These are phyloP conservation scores for Paguma larvata DNA, from an alignment of 2,797 vertebrate genomes.

Conservation along the genomic window DNA sequence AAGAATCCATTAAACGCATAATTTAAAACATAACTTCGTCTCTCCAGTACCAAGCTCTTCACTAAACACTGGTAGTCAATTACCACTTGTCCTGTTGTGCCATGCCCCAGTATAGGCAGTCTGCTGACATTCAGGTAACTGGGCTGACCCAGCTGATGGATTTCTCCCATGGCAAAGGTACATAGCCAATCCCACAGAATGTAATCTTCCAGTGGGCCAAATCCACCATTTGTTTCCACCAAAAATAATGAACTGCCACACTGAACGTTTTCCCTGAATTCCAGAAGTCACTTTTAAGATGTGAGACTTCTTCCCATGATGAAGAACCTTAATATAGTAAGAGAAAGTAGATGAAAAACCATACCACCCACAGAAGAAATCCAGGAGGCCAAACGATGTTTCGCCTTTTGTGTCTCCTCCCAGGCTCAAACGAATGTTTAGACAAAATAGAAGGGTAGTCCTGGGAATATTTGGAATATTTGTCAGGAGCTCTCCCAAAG, in stretches of 20 bases:
- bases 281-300: conserved; percentile 6
- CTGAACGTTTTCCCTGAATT: background rate
- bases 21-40: background rate
- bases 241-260: conserved; percentile 21
- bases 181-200: background rate
- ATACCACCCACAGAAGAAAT: background rate
- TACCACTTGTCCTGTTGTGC: background rate
- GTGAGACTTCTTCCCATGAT: background rate
- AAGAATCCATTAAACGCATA: background rate
- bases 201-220: background rate
- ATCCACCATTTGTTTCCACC: background rate
- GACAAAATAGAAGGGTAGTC: background rate
- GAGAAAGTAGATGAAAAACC: conserved; percentile 25
- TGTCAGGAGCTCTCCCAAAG: background rate
- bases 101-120: background rate
- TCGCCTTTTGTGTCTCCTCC: background rate
- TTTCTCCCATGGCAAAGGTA: background rate
- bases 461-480: background rate
- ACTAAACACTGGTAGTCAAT: background rate
- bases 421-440: background rate
- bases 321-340: background rate
- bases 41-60: background rate
- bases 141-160: background rate
- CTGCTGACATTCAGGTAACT: background rate
- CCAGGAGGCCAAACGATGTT: background rate